These are phyloP conservation scores for Mesorhabditis spiculigera DNA, from an alignment of 2,888 invertebrate genomes.

Conservation along the genomic window DNA sequence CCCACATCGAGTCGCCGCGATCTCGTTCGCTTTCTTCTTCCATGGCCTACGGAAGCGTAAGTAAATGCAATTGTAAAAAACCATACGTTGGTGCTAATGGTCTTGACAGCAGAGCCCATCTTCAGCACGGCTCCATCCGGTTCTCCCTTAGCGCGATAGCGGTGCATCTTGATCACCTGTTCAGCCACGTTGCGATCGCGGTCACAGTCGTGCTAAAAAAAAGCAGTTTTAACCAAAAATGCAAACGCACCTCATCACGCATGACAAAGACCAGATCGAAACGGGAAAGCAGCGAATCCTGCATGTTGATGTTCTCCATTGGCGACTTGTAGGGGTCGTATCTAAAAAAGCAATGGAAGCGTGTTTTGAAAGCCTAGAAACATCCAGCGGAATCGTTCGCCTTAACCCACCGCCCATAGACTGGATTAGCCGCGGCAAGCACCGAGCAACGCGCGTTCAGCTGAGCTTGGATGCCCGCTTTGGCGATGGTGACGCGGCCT, in stretches of 20 bases:
- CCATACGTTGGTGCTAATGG: conserved; percentile 70
- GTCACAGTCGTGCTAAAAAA: conserved; percentile 73
- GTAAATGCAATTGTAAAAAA: background rate
- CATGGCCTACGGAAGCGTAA: conserved; percentile 70
- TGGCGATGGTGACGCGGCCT: conserved; percentile 88
- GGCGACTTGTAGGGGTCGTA: conserved; percentile 98
- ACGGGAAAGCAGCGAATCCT: conserved; percentile 92
- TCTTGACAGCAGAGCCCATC: conserved; percentile 70
- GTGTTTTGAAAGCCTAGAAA: background rate
- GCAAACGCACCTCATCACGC: conserved; percentile 74
- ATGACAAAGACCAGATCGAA: conserved; percentile 97
- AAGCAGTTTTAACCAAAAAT: conserved; percentile 8
- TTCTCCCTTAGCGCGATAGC: conserved; percentile 86
- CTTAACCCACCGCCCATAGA: conserved; percentile 78
- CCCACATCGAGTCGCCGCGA: conserved; percentile 38
- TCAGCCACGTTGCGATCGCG: conserved; percentile 87
- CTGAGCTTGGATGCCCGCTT: conserved; percentile 91
- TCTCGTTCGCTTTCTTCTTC: conserved; percentile 65
- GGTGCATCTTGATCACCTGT: conserved; percentile 93
- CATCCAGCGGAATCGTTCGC: background rate
- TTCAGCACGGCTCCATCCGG: conserved; percentile 73
- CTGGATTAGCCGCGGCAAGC: conserved; percentile 98
- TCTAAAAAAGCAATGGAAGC: conserved; percentile 61
- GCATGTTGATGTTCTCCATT: conserved; percentile 98
- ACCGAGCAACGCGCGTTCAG: conserved; percentile 96